phyloP scores from a whole-genome alignment of 1,140 invertebrate species.

The Drosophila prosaltans region DNA sequence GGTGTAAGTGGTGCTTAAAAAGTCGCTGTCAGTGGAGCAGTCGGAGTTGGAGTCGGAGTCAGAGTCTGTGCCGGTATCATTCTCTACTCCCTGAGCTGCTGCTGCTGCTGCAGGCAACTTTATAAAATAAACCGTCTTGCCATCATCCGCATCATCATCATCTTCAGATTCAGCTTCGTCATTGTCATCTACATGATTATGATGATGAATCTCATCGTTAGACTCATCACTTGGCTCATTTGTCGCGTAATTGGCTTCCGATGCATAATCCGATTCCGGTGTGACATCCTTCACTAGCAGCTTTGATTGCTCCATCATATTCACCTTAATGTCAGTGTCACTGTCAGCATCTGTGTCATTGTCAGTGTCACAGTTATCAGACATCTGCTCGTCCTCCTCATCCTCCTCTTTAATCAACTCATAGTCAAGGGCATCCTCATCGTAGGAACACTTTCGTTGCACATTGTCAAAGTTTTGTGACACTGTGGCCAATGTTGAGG shows the following conservation, averaged over 20 bases:
- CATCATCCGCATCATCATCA: constrained; percentile 20
- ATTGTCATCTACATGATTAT: constrained; percentile 26
- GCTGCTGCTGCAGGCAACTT: constrained; percentile 52
- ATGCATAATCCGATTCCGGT: constrained; percentile 82
- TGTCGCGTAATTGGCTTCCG: constrained; percentile 77
- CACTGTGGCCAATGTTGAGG: constrained; percentile 78
- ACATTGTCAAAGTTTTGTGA: constrained; percentile 72
- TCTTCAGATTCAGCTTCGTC: constrained; percentile 15
- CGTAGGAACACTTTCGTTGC: constrained; percentile 71
- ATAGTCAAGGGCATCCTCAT: constrained; percentile 78
- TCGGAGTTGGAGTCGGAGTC: constrained; percentile 28
- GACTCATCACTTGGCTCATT: constrained; percentile 57
- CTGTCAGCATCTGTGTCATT: constrained; percentile 16
- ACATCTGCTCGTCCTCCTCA: constrained; percentile 12
- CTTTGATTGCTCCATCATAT: constrained; percentile 59
- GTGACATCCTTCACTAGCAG: constrained; percentile 66
- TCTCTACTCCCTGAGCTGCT: constrained; percentile 23
- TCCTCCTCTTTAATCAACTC: constrained; percentile 49
- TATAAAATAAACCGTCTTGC: constrained; percentile 53
- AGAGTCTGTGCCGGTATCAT: not conserved
- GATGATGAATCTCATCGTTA: constrained; percentile 33
- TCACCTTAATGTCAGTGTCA: constrained; percentile 29
- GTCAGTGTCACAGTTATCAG: constrained; percentile 23
- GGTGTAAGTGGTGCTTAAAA: constrained; percentile 76
- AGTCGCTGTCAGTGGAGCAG: constrained; percentile 57